These are phyloP conservation scores for Idris sp. DNA, from an alignment of 1,140 invertebrate genomes.

Conservation along the genomic window DNA sequence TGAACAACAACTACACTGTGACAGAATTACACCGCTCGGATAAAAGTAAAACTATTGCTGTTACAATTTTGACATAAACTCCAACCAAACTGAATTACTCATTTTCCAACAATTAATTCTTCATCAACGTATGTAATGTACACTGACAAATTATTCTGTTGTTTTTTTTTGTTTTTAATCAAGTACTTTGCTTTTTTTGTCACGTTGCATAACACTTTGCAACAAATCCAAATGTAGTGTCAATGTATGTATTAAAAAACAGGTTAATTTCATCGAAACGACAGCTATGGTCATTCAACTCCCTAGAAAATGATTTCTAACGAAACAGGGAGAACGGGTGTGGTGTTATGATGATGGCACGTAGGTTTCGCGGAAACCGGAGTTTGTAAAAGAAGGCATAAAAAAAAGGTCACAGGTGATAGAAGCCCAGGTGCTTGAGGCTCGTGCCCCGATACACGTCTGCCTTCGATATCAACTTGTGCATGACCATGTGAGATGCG, in stretches of 20 bases:
- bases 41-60: constrained; percentile 63
- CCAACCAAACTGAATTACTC: no score
- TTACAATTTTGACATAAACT: constrained; percentile 27
- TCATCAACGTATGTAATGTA: no score
- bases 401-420: constrained; percentile 57
- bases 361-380: constrained; percentile 66
- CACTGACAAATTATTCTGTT: no score
- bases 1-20: constrained; percentile 42
- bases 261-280: constrained; percentile 56
- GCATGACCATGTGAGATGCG: constrained; percentile 62
- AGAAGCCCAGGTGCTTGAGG: constrained; percentile 50
- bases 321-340: constrained; percentile 50
- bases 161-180: no score
- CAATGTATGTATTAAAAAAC: constrained; percentile 48
- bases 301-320: constrained; percentile 66
- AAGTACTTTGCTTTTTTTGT: no score
- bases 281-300: constrained; percentile 56
- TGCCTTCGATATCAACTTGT: constrained; percentile 66
- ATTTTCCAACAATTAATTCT: no score
- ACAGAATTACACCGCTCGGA: constrained; percentile 27
- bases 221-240: constrained; percentile 35
- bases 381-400: constrained; percentile 30
- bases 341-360: constrained; percentile 66
- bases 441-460: constrained; percentile 61
- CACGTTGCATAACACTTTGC: no score